Conservation (phyloP, 2,888 invertebrate genomes). For the Dusona sp. region DNA sequence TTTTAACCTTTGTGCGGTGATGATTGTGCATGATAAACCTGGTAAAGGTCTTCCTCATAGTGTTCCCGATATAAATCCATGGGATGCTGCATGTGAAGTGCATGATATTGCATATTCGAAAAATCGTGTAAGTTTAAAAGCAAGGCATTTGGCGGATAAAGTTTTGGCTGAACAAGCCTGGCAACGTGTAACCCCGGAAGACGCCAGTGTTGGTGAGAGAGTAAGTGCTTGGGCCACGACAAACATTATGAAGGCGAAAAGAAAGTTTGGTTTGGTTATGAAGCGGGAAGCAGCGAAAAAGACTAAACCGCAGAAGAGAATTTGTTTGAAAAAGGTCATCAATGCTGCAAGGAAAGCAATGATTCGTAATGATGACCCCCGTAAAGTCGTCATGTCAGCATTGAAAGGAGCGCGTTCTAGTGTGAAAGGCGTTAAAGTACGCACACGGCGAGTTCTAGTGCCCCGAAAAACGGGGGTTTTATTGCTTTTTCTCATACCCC, state of each 20-base stretch:
- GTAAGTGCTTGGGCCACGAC: too few relatives aligned
- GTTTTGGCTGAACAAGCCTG: conserved; percentile 7
- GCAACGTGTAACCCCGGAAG: background rate
- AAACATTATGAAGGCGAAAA: too few relatives aligned
- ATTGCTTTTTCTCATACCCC: background rate
- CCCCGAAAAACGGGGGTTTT: background rate
- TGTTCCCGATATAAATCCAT: background rate
- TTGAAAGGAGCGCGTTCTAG: background rate
- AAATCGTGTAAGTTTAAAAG: background rate
- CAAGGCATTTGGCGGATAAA: conserved; percentile 1
- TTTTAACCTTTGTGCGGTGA: too few relatives aligned
- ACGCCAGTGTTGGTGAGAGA: too few relatives aligned
- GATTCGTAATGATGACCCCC: background rate
- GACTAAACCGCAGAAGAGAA: background rate
- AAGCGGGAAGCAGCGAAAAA: background rate
- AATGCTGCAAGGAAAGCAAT: background rate
- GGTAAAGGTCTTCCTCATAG: background rate
- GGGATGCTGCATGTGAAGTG: background rate
- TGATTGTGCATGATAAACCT: too few relatives aligned
- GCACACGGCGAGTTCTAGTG: background rate
- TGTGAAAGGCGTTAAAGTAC: background rate
- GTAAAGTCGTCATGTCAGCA: background rate
- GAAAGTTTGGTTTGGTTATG: too few relatives aligned
- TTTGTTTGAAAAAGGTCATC: background rate
- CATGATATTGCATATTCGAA: conserved; percentile 14